A percentile compares a stretch with the other conserved stretches of the same genome.
phyloP scores from a whole-genome alignment of 2,113 vertebrate species.

The Hypomesus transpacificus region DNA sequence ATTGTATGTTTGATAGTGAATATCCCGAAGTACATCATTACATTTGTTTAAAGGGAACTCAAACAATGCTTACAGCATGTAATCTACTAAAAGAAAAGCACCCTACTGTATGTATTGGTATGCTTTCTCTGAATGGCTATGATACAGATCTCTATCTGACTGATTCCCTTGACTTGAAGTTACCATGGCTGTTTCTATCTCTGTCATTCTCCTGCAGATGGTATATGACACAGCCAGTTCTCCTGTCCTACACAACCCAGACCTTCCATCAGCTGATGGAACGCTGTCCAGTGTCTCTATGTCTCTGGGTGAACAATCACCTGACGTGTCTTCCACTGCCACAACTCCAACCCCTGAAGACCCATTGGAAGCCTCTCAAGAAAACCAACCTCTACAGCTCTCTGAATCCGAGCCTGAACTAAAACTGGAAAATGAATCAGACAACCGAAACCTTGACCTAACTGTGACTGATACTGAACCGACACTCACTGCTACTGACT shows the following conservation, averaged over 20 bases:
- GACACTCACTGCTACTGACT: neutral
- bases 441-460: neutral
- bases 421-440: constrained; percentile 4
- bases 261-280: constrained; percentile 44
- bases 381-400: neutral
- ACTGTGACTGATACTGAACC: neutral
- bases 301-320: constrained; percentile 34
- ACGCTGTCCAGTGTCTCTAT: constrained; percentile 38
- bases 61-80: constrained; percentile 43
- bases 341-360: constrained; percentile 13
- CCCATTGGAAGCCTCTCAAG: neutral
- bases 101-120: constrained; percentile 37
- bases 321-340: constrained; percentile 20
- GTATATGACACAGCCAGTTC: constrained; percentile 37
- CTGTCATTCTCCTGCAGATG: constrained; percentile 52
- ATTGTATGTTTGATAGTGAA: no score
- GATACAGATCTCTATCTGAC: constrained; percentile 19
- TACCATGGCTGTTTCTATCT: constrained; percentile 32
- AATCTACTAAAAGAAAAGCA: constrained; percentile 48
- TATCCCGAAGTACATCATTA: no score
- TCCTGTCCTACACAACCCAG: constrained; percentile 42
- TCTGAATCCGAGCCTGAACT: neutral
- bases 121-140: constrained; percentile 43
- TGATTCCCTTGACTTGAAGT: constrained; percentile 14
- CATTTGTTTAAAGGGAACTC: no score